phyloP scores from a whole-genome alignment of 1,140 invertebrate genomes.

The Papilio aristodemus region DNA sequence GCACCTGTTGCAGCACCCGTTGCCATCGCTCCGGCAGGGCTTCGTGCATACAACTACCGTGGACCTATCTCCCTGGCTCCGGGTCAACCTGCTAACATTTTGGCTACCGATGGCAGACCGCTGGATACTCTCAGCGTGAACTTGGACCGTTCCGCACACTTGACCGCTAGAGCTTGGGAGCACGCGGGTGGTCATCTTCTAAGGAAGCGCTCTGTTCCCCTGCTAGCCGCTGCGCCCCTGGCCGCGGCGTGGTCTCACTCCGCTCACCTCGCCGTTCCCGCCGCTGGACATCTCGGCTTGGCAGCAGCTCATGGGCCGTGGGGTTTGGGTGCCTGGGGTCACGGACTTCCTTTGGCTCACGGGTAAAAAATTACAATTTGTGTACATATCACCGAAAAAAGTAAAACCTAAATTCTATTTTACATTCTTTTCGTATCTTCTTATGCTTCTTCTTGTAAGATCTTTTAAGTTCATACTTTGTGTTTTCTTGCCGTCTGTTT shows the following conservation, averaged over 20 bases:
- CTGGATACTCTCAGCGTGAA: constrained; percentile 75
- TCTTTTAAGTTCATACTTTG: constrained; percentile 16
- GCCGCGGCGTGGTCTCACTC: constrained; percentile 40
- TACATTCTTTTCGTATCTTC: background rate
- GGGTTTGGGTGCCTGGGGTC: constrained; percentile 38
- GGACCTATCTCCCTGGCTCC: constrained; percentile 65
- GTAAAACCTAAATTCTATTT: constrained; percentile 43
- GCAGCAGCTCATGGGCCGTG: constrained; percentile 41
- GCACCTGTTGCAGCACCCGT: constrained; percentile 42
- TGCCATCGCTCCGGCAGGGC: constrained; percentile 42
- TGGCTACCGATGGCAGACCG: constrained; percentile 70
- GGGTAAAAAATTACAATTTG: constrained; percentile 39
- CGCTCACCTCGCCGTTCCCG: constrained; percentile 26
- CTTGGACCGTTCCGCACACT: constrained; percentile 73
- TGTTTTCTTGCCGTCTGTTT: constrained; percentile 14
- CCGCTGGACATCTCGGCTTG: constrained; percentile 37
- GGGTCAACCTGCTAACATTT: constrained; percentile 69
- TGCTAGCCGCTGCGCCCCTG: constrained; percentile 41
- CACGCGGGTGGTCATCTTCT: constrained; percentile 52
- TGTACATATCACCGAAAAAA: constrained; percentile 30
- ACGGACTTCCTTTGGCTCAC: constrained; percentile 37
- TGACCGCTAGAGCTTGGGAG: constrained; percentile 63
- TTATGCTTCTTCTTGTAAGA: background rate
- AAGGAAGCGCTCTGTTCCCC: constrained; percentile 61
- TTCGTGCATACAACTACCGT: constrained; percentile 60